Evolutionary conservation across 64 coral and sea anemone genomes (phyloP).

Genomic region (Montipora efflorescens): DNA sequence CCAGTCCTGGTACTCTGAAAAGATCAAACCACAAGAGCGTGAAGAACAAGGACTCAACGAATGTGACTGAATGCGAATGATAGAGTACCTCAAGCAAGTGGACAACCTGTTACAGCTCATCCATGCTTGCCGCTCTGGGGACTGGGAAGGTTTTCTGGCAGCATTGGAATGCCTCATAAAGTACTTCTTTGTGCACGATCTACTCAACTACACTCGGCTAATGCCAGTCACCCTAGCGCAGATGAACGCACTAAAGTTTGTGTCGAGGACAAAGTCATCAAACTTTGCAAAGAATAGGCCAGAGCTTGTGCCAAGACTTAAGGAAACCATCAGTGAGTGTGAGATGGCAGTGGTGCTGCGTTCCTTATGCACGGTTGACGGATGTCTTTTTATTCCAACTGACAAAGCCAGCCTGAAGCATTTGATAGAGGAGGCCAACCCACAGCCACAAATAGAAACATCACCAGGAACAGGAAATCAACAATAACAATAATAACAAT

Average conservation of each 20-base stretch:
- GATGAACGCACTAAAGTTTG: constrained; percentile 40
- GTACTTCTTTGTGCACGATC: constrained; percentile 50
- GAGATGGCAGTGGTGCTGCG: too few relatives aligned
- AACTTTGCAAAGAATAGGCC: constrained; percentile 38
- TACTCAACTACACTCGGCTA: constrained; percentile 30
- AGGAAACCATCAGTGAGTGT: too few relatives aligned
- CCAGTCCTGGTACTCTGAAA: constrained; percentile 44
- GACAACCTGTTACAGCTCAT: constrained; percentile 41
- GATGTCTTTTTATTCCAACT: too few relatives aligned
- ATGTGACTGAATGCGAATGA: neutral
- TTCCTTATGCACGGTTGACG: too few relatives aligned
- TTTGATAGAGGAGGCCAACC: constrained; percentile 1
- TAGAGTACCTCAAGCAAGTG: constrained; percentile 4
- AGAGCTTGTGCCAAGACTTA: neutral
- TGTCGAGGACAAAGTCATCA: neutral
- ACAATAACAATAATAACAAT: neutral
- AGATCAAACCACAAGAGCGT: constrained; percentile 1
- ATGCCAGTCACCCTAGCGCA: constrained; percentile 47
- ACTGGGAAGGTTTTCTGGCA: constrained; percentile 37
- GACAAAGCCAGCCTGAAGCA: constrained; percentile 31
- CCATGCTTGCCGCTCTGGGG: constrained; percentile 15
- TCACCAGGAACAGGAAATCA: constrained; percentile 4
- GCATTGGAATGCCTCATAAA: constrained; percentile 26
- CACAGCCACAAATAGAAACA: neutral
- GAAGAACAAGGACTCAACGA: neutral